These are phyloP conservation scores for Ispidina picta DNA, from an alignment of 2,797 vertebrate species.

Conservation along the genomic window DNA sequence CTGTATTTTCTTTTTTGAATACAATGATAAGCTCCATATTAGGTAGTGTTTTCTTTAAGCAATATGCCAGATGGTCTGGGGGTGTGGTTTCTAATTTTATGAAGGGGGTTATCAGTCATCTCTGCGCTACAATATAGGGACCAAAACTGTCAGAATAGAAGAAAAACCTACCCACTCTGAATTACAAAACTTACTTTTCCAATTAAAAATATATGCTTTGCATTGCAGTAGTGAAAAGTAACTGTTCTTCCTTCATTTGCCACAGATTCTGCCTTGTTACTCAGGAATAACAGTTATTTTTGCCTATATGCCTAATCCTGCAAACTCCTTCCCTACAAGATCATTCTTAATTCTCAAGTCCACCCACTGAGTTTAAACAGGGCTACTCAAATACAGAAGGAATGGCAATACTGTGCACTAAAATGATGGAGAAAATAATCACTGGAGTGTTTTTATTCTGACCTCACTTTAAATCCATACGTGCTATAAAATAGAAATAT, in stretches of 20 bases:
- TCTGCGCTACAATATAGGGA: constrained; percentile 56
- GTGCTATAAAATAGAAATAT: background rate
- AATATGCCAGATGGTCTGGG: constrained; percentile 70
- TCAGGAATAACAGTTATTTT: constrained; percentile 49
- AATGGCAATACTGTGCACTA: background rate
- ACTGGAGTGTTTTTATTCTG: background rate
- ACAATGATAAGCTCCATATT: constrained; percentile 54
- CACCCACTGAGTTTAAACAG: constrained; percentile 52
- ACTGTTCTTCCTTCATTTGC: constrained; percentile 13
- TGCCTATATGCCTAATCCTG: constrained; percentile 45
- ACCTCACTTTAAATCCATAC: background rate
- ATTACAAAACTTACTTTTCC: constrained; percentile 57
- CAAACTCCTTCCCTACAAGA: constrained; percentile 39
- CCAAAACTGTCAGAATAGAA: constrained; percentile 68
- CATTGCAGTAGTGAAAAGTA: constrained; percentile 16
- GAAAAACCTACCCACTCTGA: constrained; percentile 62
- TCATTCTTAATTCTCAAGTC: constrained; percentile 37
- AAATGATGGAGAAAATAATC: background rate
- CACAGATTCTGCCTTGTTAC: constrained; percentile 21
- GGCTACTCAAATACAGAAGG: constrained; percentile 32
- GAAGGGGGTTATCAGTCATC: constrained; percentile 70
- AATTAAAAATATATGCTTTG: constrained; percentile 33
- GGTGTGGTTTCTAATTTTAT: constrained; percentile 76
- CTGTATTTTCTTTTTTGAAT: constrained; percentile 60
- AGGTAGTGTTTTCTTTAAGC: constrained; percentile 64